Evolutionary conservation across 2,888 invertebrate species (phyloP).

Genomic region (Dione juno): DNA sequence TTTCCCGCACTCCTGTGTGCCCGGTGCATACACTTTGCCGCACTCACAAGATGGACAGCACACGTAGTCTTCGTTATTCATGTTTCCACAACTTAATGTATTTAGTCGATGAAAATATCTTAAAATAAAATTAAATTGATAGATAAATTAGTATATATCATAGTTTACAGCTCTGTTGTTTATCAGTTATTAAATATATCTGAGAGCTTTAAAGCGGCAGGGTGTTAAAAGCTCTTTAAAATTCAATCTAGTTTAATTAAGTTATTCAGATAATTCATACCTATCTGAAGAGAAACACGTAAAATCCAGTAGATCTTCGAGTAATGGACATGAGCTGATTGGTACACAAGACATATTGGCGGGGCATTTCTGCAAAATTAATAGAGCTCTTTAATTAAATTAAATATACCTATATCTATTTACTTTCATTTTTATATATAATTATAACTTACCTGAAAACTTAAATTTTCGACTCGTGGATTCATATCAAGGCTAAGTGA

Average conservation of each 20-base stretch:
- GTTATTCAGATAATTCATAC: slow-evolving; percentile 59
- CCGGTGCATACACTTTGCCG: slow-evolving; percentile 66
- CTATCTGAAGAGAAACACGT: slow-evolving; percentile 84
- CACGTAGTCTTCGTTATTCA: slow-evolving; percentile 81
- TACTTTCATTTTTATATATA: background rate
- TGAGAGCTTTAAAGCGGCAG: too few relatives aligned
- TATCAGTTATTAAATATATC: too few relatives aligned
- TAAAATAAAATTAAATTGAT: slow-evolving; percentile 11
- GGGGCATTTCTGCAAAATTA: slow-evolving; percentile 65
- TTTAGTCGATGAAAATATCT: slow-evolving; percentile 82
- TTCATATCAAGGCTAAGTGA: slow-evolving; percentile 67
- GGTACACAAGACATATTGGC: slow-evolving; percentile 80
- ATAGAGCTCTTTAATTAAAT: background rate
- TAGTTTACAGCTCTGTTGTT: too few relatives aligned
- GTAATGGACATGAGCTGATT: slow-evolving; percentile 81
- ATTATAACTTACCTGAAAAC: slow-evolving; percentile 38
- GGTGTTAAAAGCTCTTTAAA: too few relatives aligned
- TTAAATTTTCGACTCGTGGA: slow-evolving; percentile 57
- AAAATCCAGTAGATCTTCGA: slow-evolving; percentile 82
- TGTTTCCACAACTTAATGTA: slow-evolving; percentile 84
- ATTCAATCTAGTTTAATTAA: too few relatives aligned
- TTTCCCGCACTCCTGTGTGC: slow-evolving; percentile 84
- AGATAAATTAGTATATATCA: too few relatives aligned
- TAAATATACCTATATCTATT: background rate
- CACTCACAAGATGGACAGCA: slow-evolving; percentile 85